These are phyloP conservation scores for Dicroscelio sp. DNA, from an alignment of 2,888 invertebrate species.

Conservation along the genomic window DNA sequence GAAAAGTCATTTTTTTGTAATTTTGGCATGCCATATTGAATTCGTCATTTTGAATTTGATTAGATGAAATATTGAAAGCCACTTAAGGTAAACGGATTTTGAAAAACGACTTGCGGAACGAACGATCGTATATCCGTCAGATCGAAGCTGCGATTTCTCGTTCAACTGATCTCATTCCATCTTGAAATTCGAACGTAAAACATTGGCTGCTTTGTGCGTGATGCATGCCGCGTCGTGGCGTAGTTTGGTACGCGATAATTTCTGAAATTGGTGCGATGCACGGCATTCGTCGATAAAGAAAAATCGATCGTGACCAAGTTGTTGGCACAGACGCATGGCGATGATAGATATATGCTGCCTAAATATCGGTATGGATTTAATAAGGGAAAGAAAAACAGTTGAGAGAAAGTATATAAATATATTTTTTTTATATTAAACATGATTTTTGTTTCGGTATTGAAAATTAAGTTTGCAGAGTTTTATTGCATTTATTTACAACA, in stretches of 20 bases:
- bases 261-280: constrained; percentile 90
- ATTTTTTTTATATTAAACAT: too few relatives aligned
- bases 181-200: constrained; percentile 55
- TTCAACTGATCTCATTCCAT: constrained; percentile 29
- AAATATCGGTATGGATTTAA: constrained; percentile 22
- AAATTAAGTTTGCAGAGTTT: too few relatives aligned
- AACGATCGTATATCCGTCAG: constrained; percentile 15
- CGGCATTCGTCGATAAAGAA: constrained; percentile 88
- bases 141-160: constrained; percentile 35
- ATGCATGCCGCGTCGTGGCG: constrained; percentile 81
- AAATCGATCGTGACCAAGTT: constrained; percentile 84
- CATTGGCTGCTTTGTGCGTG: constrained; percentile 79
- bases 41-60: background rate
- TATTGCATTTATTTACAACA: too few relatives aligned
- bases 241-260: constrained; percentile 89
- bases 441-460: too few relatives aligned
- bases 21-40: too few relatives aligned
- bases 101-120: too few relatives aligned
- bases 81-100: background rate
- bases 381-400: too few relatives aligned
- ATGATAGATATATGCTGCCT: constrained; percentile 37
- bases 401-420: too few relatives aligned
- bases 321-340: constrained; percentile 56
- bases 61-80: background rate
- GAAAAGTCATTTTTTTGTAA: too few relatives aligned